These are phyloP conservation scores for Dolichallabes microphthalmus DNA, from an alignment of 2,113 vertebrate species.

Conservation along the genomic window DNA sequence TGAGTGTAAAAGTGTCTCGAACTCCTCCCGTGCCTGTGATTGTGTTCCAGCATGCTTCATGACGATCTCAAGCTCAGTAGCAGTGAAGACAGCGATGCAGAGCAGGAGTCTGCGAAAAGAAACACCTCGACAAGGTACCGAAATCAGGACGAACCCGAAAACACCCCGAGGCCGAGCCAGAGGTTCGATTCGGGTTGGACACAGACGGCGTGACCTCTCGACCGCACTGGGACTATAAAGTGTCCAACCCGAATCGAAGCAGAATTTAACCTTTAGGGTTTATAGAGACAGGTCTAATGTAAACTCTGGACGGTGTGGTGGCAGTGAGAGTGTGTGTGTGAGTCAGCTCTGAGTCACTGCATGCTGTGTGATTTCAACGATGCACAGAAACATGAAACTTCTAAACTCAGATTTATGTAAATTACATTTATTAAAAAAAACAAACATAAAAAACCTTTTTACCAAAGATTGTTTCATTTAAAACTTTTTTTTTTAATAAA, in stretches of 20 bases:
- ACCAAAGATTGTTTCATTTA: background rate
- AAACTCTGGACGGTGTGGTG: background rate
- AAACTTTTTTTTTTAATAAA: background rate
- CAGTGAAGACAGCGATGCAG: constrained; percentile 96
- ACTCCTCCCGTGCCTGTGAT: constrained; percentile 13
- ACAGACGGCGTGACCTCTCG: too few species aligned
- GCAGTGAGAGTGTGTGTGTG: background rate
- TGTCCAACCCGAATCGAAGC: background rate
- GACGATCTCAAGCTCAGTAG: constrained; percentile 97
- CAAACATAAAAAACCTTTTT: too few species aligned
- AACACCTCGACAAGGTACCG: constrained; percentile 86
- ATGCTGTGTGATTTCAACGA: too few species aligned
- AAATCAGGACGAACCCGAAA: background rate
- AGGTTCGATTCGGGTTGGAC: too few species aligned
- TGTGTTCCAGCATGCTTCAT: constrained; percentile 82
- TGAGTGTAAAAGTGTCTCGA: too few species aligned
- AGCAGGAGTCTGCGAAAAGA: constrained; percentile 92
- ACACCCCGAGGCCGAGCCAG: background rate
- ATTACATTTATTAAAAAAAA: too few species aligned
- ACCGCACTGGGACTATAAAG: too few species aligned
- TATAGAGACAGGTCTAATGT: background rate
- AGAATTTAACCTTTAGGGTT: background rate
- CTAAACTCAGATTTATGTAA: too few species aligned
- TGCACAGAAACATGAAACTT: too few species aligned
- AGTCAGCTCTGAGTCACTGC: background rate